phyloP scores from a whole-genome alignment of 2,888 invertebrate species.

The Eugnorisma glareosa region DNA sequence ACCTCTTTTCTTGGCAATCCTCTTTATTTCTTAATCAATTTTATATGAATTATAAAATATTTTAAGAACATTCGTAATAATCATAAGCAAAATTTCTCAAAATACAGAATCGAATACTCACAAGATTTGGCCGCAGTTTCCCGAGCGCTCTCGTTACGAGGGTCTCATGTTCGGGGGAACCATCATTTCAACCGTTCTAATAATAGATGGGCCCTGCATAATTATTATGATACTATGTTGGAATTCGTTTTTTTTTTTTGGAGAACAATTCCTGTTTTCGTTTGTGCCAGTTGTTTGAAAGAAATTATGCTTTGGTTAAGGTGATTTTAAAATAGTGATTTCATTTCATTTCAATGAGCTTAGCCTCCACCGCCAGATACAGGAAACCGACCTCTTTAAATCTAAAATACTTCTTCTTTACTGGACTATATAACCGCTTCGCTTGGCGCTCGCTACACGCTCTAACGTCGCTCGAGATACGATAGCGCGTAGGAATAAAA shows the following conservation, averaged over 20 bases:
- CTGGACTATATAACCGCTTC: too few species aligned
- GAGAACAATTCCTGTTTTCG: background rate
- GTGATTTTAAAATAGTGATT: too few species aligned
- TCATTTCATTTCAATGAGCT: too few species aligned
- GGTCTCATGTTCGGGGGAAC: constrained; percentile 11
- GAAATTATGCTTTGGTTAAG: background rate
- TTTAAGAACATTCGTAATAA: background rate
- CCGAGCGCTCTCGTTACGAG: constrained; percentile 25
- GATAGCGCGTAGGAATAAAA: too few species aligned
- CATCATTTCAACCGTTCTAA: constrained; percentile 25
- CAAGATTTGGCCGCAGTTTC: background rate
- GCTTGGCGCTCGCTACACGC: too few species aligned
- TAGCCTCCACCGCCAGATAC: too few species aligned
- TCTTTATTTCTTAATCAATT: too few species aligned
- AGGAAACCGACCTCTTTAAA: too few species aligned
- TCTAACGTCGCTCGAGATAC: too few species aligned
- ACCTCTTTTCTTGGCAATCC: too few species aligned
- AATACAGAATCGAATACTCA: constrained; percentile 13
- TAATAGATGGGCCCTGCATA: constrained; percentile 20
- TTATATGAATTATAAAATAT: background rate
- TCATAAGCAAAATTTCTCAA: background rate
- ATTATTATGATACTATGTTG: constrained; percentile 9
- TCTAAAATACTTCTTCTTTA: too few species aligned
- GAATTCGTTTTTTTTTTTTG: background rate
- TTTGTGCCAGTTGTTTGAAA: background rate